phyloP scores from a whole-genome alignment of 2,113 vertebrate genomes.

The Jaculus jaculus region DNA sequence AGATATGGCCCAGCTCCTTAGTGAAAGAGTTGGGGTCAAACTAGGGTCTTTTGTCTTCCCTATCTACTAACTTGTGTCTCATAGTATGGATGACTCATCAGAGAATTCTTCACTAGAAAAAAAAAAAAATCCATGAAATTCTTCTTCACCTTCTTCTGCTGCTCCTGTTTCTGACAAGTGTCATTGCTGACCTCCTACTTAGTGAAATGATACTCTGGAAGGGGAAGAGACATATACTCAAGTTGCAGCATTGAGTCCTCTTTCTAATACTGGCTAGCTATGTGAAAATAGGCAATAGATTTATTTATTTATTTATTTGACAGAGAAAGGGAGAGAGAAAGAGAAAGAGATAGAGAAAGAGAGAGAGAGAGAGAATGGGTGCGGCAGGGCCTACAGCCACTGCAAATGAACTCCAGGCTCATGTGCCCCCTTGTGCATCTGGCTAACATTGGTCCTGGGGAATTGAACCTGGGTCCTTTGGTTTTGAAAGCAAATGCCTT shows the following conservation, averaged over 20 bases:
- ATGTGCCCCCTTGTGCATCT: too few relatives aligned
- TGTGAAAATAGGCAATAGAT: neutral
- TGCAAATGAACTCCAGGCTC: too few relatives aligned
- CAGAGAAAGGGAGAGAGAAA: too few relatives aligned
- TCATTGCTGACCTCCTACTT: neutral
- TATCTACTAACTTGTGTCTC: neutral
- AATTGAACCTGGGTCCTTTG: too few relatives aligned
- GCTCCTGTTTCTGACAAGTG: neutral
- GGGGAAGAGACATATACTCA: neutral
- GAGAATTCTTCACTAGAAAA: neutral
- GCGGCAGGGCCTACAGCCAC: too few relatives aligned
- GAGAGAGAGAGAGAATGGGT: too few relatives aligned
- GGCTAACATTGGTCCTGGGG: too few relatives aligned
- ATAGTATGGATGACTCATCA: neutral
- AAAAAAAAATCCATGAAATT: too few relatives aligned
- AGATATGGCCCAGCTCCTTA: neutral
- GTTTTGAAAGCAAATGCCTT: too few relatives aligned
- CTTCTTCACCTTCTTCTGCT: neutral
- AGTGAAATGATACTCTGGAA: neutral
- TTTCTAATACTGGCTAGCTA: neutral
- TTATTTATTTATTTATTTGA: too few relatives aligned
- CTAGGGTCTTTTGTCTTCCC: neutral
- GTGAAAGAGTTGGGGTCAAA: neutral
- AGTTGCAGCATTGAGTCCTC: neutral
- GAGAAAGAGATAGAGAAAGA: too few relatives aligned